phyloP scores from a whole-genome alignment of 2,888 invertebrate species.

The Rhopalosiphum nymphaeae region DNA sequence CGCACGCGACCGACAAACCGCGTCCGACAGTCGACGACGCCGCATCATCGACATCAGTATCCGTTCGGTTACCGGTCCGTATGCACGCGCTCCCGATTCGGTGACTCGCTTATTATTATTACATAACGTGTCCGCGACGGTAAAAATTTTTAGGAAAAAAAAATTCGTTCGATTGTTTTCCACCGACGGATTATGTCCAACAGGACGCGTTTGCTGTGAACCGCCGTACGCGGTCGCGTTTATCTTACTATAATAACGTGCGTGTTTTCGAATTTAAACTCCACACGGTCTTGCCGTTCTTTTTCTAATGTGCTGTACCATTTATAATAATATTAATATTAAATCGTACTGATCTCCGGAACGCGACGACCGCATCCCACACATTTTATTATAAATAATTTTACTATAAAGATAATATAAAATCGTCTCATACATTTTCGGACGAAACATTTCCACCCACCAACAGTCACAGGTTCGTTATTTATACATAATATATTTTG shows the following conservation, averaged over 20 bases:
- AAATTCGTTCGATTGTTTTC: neutral
- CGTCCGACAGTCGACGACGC: slow-evolving; percentile 20
- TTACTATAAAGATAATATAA: neutral
- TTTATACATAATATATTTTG: neutral
- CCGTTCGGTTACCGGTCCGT: slow-evolving; percentile 37
- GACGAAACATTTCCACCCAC: neutral
- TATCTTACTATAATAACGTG: neutral
- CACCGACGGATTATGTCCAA: neutral
- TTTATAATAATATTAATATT: neutral
- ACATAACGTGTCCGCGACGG: neutral
- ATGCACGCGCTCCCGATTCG: neutral
- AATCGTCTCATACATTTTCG: neutral
- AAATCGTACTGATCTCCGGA: neutral
- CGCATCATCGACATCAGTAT: slow-evolving; percentile 23
- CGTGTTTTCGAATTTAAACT: neutral
- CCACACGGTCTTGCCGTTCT: neutral
- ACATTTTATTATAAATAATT: neutral
- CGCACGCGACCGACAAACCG: slow-evolving; percentile 41
- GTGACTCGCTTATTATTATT: neutral
- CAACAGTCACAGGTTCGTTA: neutral
- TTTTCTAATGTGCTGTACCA: neutral
- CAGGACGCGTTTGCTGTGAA: neutral
- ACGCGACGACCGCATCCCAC: neutral
- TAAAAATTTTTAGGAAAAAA: neutral
- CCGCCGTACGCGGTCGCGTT: neutral